Evolutionary conservation across 92 coral and sea anemone species (phyloP).

Genomic region (Porites cylindrica): DNA sequence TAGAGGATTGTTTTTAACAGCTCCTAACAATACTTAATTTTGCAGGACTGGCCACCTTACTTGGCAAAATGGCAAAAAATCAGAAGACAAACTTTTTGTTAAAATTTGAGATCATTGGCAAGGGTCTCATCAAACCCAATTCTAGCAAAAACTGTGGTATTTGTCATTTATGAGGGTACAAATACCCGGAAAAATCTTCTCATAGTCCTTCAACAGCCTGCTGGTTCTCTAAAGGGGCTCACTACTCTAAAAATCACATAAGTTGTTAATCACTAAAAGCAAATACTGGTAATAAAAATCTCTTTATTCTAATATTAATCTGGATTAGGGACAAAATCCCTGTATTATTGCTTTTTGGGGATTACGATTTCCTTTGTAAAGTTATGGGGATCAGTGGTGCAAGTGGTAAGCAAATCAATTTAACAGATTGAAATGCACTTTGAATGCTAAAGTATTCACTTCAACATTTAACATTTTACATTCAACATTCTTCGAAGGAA

Average conservation of each 20-base stretch:
- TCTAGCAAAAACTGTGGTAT: conserved; percentile 42
- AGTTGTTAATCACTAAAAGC: no score
- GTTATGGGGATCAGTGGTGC: conserved; percentile 28
- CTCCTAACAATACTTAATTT: no score
- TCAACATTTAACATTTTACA: no score
- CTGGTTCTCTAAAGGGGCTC: conserved; percentile 14
- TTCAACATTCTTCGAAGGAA: background rate
- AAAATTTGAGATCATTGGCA: conserved; percentile 33
- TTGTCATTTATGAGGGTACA: conserved; percentile 25
- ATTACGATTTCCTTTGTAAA: background rate
- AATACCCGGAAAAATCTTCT: conserved; percentile 39
- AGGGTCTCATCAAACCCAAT: conserved; percentile 43
- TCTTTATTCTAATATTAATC: no score
- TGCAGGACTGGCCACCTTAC: conserved; percentile 13
- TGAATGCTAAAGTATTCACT: no score
- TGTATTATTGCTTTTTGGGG: background rate
- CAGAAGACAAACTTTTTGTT: conserved; percentile 27
- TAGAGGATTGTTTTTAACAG: background rate
- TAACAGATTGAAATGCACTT: no score
- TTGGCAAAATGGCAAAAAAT: conserved; percentile 32
- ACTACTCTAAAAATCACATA: conserved; percentile 12
- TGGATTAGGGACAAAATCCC: background rate
- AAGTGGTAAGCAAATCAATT: background rate
- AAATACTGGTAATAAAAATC: no score
- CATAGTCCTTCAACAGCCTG: conserved; percentile 14